Evolutionary conservation across 2,797 vertebrate genomes (phyloP), one percentile per base, ranked within the genome.

Genomic region (Phaenicophaeus curvirostris): DNA sequence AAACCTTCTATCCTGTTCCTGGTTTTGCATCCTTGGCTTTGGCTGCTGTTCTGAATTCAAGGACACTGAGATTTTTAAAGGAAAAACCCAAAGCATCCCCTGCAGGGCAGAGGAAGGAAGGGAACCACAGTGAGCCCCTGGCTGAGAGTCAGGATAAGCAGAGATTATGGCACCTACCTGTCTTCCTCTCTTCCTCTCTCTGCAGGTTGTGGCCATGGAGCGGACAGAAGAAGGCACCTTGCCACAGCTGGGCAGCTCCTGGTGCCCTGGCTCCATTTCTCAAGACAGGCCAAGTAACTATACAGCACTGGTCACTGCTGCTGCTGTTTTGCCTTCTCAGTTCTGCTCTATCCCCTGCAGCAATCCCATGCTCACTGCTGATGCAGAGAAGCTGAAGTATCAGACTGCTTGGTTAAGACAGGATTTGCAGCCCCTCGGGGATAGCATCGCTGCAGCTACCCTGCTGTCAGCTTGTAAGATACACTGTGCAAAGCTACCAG

Each of bases 11-110:
- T 44, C 46, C 23, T 15, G 15, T 23, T 58, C 42, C 48, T 69
- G 35, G 39, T 83, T 72, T 48, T 82, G 48, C 73, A 76, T 39
- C 51, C 57, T 81, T 41, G 58, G 85, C 85, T 58, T 88, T 85
- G 57, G 87, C 35, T 85, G 27, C 72, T 87, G 63, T 88, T 93
- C 73, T 84, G 66, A 86, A 88, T 31, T 91, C 74, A 87, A 93
- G 80, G 82, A 82, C 80, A 85, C 55, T 0, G 21, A 84, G 39
- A 59, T 66, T 78, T 93, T 69, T 74, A 84, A 77, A 75, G 66
- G 23, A 11, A 83, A 66, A 53, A 51, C 15, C 51, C 57, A 91
- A 95, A 86, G 28, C 69, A 91, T 59, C 14, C 63, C 25, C 48
- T 69, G 46, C 55, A 57, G 48, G 53, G 77, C 41, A 82, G 80